Base-by-base conservation (phyloP, 2,113 vertebrate genomes). In the Protobothrops mucrosquamatus region DNA sequence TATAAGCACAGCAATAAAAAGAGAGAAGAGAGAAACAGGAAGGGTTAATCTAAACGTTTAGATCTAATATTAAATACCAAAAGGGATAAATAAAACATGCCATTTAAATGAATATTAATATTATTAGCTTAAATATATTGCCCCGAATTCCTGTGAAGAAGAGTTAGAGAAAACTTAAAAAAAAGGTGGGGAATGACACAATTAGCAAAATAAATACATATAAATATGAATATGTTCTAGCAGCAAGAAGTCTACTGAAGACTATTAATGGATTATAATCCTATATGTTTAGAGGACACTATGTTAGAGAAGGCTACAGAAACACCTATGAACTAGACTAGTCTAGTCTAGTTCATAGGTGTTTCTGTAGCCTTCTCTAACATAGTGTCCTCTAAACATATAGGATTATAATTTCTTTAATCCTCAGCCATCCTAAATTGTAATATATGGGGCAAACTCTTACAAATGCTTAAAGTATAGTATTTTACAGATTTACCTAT, bases 1-100 rank as follows among this genome's bases (percentile, higher is more conserved):
- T 88, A 96, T 96, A 96, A 97, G 97, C 98, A 81, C 92, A 90
- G 93, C 59, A 23, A 92, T 56, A 91, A 55, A 95, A 94, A 94
- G 95, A 95, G 85, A 96, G 96, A 88, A 93, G 56, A 92, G 52
- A 92, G 46, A 92, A 61, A 92, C 46, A 87, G 29, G 55, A 39
- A 86, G 56, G 74, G 55, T 93, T 87, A 93, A 52, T 90, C 43
- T 51, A 93, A 87, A 90, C 18, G n/a, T 87, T 90, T 86, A 86
- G 24, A 64, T 52, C 88, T 93, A 92, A 86, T 64, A 64, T 43
- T 91, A 88, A 55, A 88, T 88, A 88, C 39, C 57, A 87, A 87
- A 93, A 34, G 15, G 46, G 95, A 97, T 97, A 97, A 85, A 90
- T 11, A 55, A 34, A 48, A 91, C 64, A 15, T 12, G 20, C 5